These are phyloP conservation scores for Coptodon rendalli DNA, from an alignment of 2,113 vertebrate species.

Conservation along the genomic window DNA sequence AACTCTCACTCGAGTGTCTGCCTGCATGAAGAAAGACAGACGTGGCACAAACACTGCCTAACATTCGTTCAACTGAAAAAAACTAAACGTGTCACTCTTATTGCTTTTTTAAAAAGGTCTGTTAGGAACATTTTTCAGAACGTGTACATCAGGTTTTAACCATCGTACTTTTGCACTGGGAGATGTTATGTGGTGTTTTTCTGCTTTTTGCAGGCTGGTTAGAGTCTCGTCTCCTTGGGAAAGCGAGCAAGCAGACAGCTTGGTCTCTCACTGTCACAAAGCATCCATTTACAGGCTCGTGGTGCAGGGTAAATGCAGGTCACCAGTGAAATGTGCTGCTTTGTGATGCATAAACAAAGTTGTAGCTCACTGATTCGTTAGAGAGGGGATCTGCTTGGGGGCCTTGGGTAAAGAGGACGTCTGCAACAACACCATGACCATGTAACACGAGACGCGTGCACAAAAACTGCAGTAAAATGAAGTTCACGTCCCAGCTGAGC, in stretches of 20 bases:
- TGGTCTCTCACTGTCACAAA: slow-evolving; percentile 50
- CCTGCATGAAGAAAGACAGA: not conserved
- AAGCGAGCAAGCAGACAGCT: not conserved
- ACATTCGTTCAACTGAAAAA: not conserved
- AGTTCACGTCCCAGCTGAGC: not conserved
- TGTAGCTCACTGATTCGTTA: slow-evolving; percentile 1
- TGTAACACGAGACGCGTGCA: not conserved
- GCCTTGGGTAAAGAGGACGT: not conserved
- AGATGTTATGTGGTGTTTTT: not conserved
- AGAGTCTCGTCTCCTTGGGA: not conserved
- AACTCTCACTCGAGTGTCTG: not conserved
- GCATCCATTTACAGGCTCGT: slow-evolving; percentile 38
- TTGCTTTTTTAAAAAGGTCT: not conserved
- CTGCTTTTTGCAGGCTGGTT: not conserved
- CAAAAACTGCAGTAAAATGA: not conserved
- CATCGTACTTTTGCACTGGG: not conserved
- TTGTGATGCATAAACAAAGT: slow-evolving; percentile 36
- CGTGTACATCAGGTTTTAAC: not conserved
- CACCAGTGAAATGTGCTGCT: slow-evolving; percentile 48
- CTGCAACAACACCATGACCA: not conserved
- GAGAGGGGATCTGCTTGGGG: not conserved
- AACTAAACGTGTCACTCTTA: not conserved
- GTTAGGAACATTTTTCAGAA: not conserved
- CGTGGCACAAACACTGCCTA: not conserved
- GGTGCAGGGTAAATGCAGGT: slow-evolving; percentile 42